Percentiles rank a stretch among this genome's conserved stretches.
Evolutionary conservation across 1,140 invertebrate genomes (phyloP).

Genomic region (Cydia amplana): DNA sequence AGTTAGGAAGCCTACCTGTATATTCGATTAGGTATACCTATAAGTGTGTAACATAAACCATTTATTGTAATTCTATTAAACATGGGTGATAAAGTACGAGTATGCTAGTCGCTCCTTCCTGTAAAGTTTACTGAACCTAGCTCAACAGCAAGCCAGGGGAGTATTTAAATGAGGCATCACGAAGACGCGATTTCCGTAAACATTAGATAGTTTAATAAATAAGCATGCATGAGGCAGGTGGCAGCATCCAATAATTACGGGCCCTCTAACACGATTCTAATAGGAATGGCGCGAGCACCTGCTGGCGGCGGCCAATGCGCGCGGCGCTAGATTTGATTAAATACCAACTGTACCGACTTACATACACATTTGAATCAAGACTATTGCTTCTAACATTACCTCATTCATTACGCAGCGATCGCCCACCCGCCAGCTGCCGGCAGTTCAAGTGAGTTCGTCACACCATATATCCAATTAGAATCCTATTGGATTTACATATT

Average conservation of each 20-base stretch:
- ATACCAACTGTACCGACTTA: slow-evolving; percentile 25
- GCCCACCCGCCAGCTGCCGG: not conserved
- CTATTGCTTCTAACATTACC: slow-evolving; percentile 24
- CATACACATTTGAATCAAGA: slow-evolving; percentile 22
- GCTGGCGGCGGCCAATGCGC: slow-evolving; percentile 38
- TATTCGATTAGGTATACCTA: not conserved
- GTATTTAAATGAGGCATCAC: slow-evolving; percentile 26
- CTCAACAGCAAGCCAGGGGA: not conserved
- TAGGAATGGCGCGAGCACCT: slow-evolving; percentile 63
- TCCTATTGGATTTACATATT: slow-evolving; percentile 6
- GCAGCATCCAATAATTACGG: slow-evolving; percentile 57
- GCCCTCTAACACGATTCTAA: slow-evolving; percentile 71
- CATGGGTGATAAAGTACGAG: slow-evolving; percentile 1
- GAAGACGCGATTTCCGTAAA: slow-evolving; percentile 32
- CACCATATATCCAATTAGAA: slow-evolving; percentile 12
- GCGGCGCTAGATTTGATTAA: slow-evolving; percentile 20
- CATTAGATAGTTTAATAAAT: slow-evolving; percentile 33
- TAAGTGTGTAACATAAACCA: not conserved
- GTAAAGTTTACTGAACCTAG: not conserved
- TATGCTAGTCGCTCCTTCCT: not conserved
- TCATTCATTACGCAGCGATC: slow-evolving; percentile 12
- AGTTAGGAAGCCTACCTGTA: too few relatives aligned
- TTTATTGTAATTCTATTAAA: not conserved
- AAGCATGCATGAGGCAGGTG: slow-evolving; percentile 24
- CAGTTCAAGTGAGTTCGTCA: not conserved